phyloP scores from a whole-genome alignment of 2,888 invertebrate species.

The Ectemnius cavifrons region DNA sequence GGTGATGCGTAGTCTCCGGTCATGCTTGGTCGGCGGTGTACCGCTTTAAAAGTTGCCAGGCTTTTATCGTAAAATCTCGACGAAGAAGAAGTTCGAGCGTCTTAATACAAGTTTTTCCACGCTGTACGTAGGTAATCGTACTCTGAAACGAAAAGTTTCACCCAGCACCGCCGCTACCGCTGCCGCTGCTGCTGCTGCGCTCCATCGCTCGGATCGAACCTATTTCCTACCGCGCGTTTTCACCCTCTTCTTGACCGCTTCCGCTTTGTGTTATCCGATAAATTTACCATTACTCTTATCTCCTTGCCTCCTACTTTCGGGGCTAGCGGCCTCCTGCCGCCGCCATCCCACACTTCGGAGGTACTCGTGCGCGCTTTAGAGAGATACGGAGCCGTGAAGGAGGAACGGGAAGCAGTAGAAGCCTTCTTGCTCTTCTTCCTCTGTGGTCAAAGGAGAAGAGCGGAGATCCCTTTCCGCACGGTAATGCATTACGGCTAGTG shows the following conservation, averaged over 20 bases:
- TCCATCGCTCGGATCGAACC: constrained; percentile 57
- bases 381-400: constrained; percentile 45
- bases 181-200: not conserved
- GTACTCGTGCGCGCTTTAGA: constrained; percentile 40
- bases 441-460: no score
- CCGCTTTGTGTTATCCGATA: constrained; percentile 62
- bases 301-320: constrained; percentile 44
- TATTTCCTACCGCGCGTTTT: constrained; percentile 43
- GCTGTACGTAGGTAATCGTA: constrained; percentile 62
- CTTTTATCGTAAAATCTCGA: constrained; percentile 49
- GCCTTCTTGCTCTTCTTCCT: not conserved
- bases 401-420: constrained; percentile 5
- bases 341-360: constrained; percentile 34
- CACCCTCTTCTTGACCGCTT: constrained; percentile 56
- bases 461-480: no score
- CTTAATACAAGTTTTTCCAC: constrained; percentile 66
- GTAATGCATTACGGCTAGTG: constrained; percentile 12
- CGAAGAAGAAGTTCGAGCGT: constrained; percentile 48
- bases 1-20: constrained; percentile 11
- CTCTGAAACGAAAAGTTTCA: constrained; percentile 63
- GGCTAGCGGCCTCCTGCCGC: constrained; percentile 5
- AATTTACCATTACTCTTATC: constrained; percentile 65
- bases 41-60: constrained; percentile 52
- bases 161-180: not conserved
- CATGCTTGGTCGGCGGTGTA: constrained; percentile 22